Percentiles rank a stretch among this genome's conserved stretches.
Conservation (phyloP, 2,888 invertebrate genomes). For the Amiota communis region DNA sequence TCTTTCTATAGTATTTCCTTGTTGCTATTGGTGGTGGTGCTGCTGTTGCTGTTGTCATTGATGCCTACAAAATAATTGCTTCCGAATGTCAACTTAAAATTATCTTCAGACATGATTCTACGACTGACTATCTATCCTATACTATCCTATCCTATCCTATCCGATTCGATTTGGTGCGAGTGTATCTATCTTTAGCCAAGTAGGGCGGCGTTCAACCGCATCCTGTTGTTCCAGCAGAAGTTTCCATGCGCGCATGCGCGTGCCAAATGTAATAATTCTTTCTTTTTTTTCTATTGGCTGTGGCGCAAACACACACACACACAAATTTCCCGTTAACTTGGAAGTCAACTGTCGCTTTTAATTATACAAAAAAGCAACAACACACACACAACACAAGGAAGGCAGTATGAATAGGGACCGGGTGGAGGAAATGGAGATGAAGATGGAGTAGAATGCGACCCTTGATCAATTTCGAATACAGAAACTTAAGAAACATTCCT, state of each 20-base stretch:
- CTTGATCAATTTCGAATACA: constrained; percentile 4
- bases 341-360: constrained; percentile 52
- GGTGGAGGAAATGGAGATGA: no score
- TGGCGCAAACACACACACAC: not conserved
- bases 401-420: no score
- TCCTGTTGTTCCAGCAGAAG: constrained; percentile 52
- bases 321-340: constrained; percentile 12
- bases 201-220: constrained; percentile 10
- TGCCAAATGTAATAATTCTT: constrained; percentile 60
- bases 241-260: constrained; percentile 67
- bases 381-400: constrained; percentile 33
- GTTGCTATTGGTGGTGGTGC: no score
- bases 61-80: constrained; percentile 68
- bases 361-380: constrained; percentile 58
- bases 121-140: no score
- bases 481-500: constrained; percentile 55
- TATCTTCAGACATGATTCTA: constrained; percentile 18
- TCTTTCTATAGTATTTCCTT: no score
- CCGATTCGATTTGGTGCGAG: no score
- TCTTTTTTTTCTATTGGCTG: not conserved
- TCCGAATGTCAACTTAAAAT: constrained; percentile 64
- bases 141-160: no score
- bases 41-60: constrained; percentile 39
- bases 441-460: no score
- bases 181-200: no score